phyloP scores from a whole-genome alignment of 2,113 vertebrate genomes.

The Malurus cyaneus region DNA sequence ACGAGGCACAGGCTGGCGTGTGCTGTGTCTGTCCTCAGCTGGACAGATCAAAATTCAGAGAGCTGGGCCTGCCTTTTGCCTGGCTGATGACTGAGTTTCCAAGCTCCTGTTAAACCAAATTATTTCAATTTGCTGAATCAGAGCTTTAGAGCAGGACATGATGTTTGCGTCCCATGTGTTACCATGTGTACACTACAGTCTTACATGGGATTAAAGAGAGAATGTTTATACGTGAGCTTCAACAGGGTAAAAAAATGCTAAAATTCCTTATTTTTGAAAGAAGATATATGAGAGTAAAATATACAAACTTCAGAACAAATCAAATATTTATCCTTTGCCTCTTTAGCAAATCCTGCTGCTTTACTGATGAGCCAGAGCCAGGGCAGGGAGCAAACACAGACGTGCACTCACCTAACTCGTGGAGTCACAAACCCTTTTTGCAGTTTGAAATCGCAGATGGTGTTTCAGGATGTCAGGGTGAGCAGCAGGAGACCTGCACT shows the following conservation, averaged over 20 bases:
- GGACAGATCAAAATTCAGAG: neutral
- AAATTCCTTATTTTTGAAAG: neutral
- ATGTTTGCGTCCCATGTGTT: neutral
- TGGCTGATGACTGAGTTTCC: neutral
- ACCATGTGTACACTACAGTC: neutral
- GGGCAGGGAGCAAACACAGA: neutral
- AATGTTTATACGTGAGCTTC: neutral
- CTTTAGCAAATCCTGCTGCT: neutral
- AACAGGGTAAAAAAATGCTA: neutral
- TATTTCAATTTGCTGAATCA: neutral
- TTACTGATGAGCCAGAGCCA: neutral
- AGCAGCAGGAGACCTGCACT: neutral
- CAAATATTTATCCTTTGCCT: neutral
- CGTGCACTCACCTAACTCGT: conserved; percentile 60
- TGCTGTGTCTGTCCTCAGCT: neutral
- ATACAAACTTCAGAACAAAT: neutral
- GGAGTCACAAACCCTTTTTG: neutral
- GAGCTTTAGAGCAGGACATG: neutral
- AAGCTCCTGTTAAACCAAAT: neutral
- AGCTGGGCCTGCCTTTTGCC: neutral
- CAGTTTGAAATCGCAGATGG: conserved; percentile 22
- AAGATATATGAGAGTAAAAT: neutral
- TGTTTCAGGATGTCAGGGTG: neutral
- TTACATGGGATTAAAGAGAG: neutral
- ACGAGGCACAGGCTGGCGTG: neutral